Base-by-base conservation (phyloP, 1,140 invertebrate species). In the Calephelis virginiensis region DNA sequence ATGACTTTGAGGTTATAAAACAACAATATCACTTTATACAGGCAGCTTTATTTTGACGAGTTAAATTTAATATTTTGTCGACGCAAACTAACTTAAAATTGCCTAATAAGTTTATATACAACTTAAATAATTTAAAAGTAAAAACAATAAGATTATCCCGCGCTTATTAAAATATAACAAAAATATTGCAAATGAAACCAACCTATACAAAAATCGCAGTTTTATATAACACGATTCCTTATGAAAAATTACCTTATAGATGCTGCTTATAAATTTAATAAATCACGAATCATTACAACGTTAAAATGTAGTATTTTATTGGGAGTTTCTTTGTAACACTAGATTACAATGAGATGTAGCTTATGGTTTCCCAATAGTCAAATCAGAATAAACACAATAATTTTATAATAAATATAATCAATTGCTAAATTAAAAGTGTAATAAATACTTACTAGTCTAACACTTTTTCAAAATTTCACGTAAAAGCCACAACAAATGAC, bases 401-500 rank as follows among this genome's bases (percentile, higher is more conserved):
- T 38, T 38, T 5, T n/a, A 40, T 5, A n/a, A n/a, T n/a, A 28
- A 59, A 28, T 5, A 9, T 8, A 59, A 59, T 0, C n/a, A 38
- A 38, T 5, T n/a, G 38, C 37, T 13, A 38, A 3, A 59, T 1
- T 4, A 38, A 43, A 7, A 61, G 6, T 13, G n/a, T 53, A 7
- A 5, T 38, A 5, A 66, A 60, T 13, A 48, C 63, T 56, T 66
- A 72, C 70, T 70, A 67, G 70, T 67, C 40, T 66, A 69, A 61
- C 50, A 60, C 69, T 77, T 81, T 74, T 73, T 81, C 76, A 85
- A 82, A 76, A 56, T 53, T 65, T 85, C 77, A 85, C 77, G 80
- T 77, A 72, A 81, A 91, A 91, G 89, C 69, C 89, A 92, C 89
- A 92, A 92, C 91, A 92, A 92, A 91, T 87, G 87, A 76, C 85